Evolutionary conservation across 2,113 vertebrate species (phyloP), one percentile per base, ranked within the genome.

Genomic region (Rhegmatorhina hoffmannsi): DNA sequence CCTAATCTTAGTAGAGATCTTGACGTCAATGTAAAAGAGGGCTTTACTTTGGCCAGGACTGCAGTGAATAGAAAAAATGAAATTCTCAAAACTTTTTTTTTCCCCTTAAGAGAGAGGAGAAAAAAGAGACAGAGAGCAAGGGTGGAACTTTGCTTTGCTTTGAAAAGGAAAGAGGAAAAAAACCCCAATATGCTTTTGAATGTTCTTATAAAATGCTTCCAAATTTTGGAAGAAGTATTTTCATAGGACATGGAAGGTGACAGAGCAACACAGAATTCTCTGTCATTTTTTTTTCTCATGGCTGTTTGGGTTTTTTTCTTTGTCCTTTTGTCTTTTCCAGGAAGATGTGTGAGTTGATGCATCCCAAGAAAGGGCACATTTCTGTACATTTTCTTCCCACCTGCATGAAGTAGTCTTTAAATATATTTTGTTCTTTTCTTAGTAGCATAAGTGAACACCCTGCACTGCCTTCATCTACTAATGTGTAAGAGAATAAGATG

Each of bases 1-100:
- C 98, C 98, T 98, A 98, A 99, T 99, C 98, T 99, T 98, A 98
- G 97, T 98, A 98, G 97, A 97, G 98, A 98, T 98, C 98, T 98
- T 99, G 99, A 99, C 99, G 99, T 99, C 99, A 99, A 98, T 98
- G 97, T 97, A 97, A 98, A 98, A 98, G 97, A 98, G 98, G 98
- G 98, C 98, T 98, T 98, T 98, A 97, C 98, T 98, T 98, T 98
- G 98, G 98, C 98, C 97, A 97, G 98, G 94, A 96, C 95, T 97
- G 97, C 98, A 98, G 97, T 98, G 98, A 98, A 98, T 97, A 98
- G 98, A 97, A 98, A 90, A 98, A 98, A 98, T 97, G 96, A 98
- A 98, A 98, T 98, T 98, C 97, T 70, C 97, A 97, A 98, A 98
- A 96, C 87, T 96, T 95, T 97, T 97, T 97, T 95, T 90, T 92